Conservation (phyloP, 2,888 invertebrate genomes). For the Luperina testacea region DNA sequence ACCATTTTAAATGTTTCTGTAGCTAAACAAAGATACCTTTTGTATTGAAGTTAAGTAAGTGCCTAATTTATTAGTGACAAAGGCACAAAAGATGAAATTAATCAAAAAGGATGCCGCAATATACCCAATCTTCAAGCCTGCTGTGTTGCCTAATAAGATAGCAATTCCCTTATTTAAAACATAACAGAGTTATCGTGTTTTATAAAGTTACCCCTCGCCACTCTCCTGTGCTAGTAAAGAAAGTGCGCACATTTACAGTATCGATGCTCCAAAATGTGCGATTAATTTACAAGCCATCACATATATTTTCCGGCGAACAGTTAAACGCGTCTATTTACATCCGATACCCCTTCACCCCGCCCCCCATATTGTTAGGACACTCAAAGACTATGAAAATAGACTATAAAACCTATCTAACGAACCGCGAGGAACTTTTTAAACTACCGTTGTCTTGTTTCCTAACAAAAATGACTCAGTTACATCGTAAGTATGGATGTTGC, state of each 20-base stretch:
- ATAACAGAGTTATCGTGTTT: not conserved
- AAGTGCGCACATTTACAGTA: not conserved
- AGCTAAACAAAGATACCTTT: not conserved
- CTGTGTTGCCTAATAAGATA: not conserved
- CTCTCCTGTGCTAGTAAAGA: not conserved
- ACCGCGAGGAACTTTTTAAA: not conserved
- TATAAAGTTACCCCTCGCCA: too few relatives aligned
- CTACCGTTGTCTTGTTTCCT: too few relatives aligned
- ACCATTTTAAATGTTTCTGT: not conserved
- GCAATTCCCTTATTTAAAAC: not conserved
- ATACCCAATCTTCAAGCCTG: not conserved
- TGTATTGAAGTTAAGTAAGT: not conserved
- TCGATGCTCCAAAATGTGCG: conserved; percentile 3
- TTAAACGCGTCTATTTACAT: conserved; percentile 39
- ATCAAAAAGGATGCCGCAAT: not conserved
- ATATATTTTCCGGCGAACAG: conserved; percentile 13
- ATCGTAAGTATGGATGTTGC: not conserved
- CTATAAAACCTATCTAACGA: not conserved
- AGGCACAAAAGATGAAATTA: too few relatives aligned
- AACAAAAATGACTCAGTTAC: not conserved
- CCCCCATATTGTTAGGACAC: conserved; percentile 12
- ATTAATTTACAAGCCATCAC: conserved; percentile 14
- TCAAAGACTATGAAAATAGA: conserved; percentile 44
- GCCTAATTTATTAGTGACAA: not conserved
- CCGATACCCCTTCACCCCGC: conserved; percentile 24